Evolutionary conservation across 2,113 vertebrate genomes (phyloP).

Genomic region (Panthera leo): DNA sequence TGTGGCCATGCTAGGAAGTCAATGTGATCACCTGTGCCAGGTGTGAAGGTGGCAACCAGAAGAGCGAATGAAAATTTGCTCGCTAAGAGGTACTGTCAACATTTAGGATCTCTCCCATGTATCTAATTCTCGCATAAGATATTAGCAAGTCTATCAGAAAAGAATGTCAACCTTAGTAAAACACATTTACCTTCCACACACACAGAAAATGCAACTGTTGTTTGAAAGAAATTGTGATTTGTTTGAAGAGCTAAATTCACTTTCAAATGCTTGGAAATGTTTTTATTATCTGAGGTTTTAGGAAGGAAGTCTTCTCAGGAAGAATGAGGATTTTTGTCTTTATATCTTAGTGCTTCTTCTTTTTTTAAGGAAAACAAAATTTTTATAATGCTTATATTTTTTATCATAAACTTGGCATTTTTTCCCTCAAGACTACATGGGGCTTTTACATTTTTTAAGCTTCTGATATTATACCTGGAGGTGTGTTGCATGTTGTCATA

Average conservation of each 20-base stretch:
- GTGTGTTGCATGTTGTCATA: constrained; percentile 11
- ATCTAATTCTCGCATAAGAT: constrained; percentile 32
- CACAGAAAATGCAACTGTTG: background rate
- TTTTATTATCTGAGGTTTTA: constrained; percentile 56
- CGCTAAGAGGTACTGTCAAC: background rate
- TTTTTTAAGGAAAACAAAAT: background rate
- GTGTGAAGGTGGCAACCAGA: constrained; percentile 9
- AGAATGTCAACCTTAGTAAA: constrained; percentile 9
- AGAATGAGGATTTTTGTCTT: constrained; percentile 51
- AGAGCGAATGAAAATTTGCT: constrained; percentile 12
- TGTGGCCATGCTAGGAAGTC: constrained; percentile 60
- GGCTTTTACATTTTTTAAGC: constrained; percentile 41
- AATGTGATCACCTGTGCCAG: constrained; percentile 63
- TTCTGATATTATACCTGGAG: constrained; percentile 20
- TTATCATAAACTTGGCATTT: background rate
- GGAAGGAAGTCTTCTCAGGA: background rate
- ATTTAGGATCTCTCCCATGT: background rate
- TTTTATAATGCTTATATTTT: constrained; percentile 38
- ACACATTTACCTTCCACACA: background rate
- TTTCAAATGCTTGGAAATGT: constrained; percentile 47
- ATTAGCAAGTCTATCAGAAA: constrained; percentile 41
- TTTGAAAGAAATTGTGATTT: constrained; percentile 54
- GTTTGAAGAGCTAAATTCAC: constrained; percentile 41
- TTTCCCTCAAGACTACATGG: constrained; percentile 22
- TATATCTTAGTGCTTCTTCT: background rate